A percentile compares a stretch with the other conserved stretches of the same genome.
These are phyloP conservation scores for Drosophila pallidifrons DNA, from an alignment of 1,140 invertebrate genomes.

Conservation along the genomic window DNA sequence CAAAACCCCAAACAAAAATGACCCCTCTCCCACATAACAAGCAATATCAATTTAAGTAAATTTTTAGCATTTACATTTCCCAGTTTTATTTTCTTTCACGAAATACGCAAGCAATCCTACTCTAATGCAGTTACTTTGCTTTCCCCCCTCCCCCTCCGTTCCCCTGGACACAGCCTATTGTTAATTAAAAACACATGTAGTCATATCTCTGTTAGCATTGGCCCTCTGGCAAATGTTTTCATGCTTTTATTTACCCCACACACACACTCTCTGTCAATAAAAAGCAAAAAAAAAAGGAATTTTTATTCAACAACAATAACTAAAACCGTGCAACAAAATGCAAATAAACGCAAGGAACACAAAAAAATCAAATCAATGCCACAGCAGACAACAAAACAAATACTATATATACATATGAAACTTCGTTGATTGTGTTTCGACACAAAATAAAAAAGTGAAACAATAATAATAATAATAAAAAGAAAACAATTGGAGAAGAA, in stretches of 20 bases:
- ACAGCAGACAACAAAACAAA: conserved; percentile 41
- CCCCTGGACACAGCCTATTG: conserved; percentile 31
- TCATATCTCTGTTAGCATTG: conserved; percentile 22
- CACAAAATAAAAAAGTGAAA: conserved; percentile 18
- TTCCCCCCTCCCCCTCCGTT: neutral
- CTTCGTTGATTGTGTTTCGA: conserved; percentile 58
- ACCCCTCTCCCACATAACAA: neutral
- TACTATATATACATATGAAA: conserved; percentile 23
- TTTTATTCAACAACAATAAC: conserved; percentile 47
- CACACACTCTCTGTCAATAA: conserved; percentile 51
- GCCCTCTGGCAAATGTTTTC: conserved; percentile 28
- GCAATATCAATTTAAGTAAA: neutral
- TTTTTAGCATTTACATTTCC: neutral
- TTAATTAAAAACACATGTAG: conserved; percentile 63
- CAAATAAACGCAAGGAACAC: conserved; percentile 12
- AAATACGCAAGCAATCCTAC: neutral
- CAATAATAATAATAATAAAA: conserved; percentile 36
- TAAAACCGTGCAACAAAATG: conserved; percentile 37
- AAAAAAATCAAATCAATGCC: conserved; percentile 62
- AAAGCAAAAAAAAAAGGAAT: conserved; percentile 26
- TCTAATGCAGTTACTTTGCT: conserved; percentile 24
- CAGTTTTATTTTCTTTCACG: neutral
- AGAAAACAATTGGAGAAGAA: neutral
- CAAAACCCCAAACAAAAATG: too few relatives aligned
- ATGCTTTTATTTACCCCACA: conserved; percentile 35